Conservation (phyloP, 2,113 vertebrate species). For the Triplophysa dalaica region DNA sequence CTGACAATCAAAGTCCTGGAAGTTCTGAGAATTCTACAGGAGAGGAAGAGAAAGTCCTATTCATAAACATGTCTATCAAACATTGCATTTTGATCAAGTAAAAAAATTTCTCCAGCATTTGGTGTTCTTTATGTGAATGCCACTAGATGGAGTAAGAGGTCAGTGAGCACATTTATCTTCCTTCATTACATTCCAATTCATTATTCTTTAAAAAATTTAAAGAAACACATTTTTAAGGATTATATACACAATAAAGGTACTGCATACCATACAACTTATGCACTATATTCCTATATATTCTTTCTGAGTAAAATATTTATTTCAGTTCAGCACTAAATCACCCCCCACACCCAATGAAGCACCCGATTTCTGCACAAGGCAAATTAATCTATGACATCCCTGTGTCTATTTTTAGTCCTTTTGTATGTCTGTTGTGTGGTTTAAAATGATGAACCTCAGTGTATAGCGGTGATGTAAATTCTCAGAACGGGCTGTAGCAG, state of each 20-base stretch:
- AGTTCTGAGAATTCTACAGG: conserved; percentile 88
- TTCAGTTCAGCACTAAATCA: too few relatives aligned
- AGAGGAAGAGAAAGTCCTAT: conserved; percentile 51
- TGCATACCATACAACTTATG: too few relatives aligned
- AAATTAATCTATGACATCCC: conserved; percentile 5
- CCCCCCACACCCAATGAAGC: too few relatives aligned
- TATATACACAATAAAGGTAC: too few relatives aligned
- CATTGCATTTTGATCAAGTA: neutral
- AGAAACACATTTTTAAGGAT: too few relatives aligned
- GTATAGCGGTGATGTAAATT: neutral
- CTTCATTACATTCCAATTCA: neutral
- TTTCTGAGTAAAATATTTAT: too few relatives aligned
- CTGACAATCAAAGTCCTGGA: conserved; percentile 97
- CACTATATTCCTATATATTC: too few relatives aligned
- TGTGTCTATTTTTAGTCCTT: conserved; percentile 8
- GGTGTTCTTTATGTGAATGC: conserved; percentile 50
- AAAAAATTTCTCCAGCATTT: neutral
- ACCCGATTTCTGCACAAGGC: neutral
- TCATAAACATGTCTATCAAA: neutral
- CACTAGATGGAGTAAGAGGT: conserved; percentile 75
- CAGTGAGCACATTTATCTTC: conserved; percentile 24
- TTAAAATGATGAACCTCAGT: neutral
- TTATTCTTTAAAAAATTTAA: too few relatives aligned
- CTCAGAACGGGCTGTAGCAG: neutral
- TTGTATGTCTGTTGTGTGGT: neutral